These are phyloP conservation scores for Ispidina lecontei DNA, from an alignment of 2,797 vertebrate species.

Conservation along the genomic window DNA sequence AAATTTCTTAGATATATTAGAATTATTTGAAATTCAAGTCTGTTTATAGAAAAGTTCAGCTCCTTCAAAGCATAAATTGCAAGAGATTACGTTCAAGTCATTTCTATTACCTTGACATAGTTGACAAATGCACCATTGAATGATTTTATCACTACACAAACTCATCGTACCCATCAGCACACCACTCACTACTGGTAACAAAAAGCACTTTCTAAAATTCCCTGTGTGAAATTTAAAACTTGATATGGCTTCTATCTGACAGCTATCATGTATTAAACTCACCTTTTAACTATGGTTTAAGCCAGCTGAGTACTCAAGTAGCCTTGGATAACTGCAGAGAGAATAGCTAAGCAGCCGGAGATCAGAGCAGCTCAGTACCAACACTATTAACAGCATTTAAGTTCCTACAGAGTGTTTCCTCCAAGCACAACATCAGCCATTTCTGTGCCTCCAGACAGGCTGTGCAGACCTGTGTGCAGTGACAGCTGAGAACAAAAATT, in stretches of 20 bases:
- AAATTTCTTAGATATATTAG: background rate
- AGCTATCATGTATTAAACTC: background rate
- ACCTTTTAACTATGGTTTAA: background rate
- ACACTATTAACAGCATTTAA: background rate
- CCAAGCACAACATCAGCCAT: background rate
- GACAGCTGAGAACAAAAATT: background rate
- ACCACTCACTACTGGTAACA: background rate
- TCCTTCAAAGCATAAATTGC: constrained; percentile 11
- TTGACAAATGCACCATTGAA: constrained; percentile 2
- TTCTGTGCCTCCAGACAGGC: background rate
- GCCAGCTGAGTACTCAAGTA: background rate
- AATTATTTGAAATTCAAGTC: constrained; percentile 3
- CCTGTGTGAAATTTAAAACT: constrained; percentile 27
- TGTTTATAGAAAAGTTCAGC: background rate
- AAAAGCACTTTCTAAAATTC: constrained; percentile 16
- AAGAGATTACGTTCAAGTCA: background rate
- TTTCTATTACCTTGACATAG: constrained; percentile 20
- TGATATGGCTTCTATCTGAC: constrained; percentile 1
- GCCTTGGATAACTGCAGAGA: background rate
- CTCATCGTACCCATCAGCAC: constrained; percentile 31
- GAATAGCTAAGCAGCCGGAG: background rate
- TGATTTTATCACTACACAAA: constrained; percentile 1
- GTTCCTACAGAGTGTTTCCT: background rate
- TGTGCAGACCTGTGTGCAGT: background rate
- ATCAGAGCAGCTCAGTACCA: background rate